Conservation (phyloP, 2,797 vertebrate species). For the Pagetopsis macropterus region DNA sequence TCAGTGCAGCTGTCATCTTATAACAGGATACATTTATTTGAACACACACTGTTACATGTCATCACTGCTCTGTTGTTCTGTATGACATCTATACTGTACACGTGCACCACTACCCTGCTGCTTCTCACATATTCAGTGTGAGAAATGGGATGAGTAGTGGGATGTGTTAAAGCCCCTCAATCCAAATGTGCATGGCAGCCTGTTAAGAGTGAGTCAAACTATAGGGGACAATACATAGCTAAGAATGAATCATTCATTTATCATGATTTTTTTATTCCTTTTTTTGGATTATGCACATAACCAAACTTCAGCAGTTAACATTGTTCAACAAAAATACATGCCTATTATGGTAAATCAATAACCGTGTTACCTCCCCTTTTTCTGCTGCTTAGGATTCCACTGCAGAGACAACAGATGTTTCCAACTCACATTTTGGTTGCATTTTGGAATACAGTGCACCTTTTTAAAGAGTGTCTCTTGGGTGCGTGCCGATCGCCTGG, state of each 20-base stretch:
- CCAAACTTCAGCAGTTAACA: background rate
- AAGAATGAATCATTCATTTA: background rate
- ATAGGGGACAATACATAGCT: background rate
- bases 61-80: slow-evolving; percentile 14
- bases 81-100: background rate
- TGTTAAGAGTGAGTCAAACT: background rate
- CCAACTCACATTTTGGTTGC: background rate
- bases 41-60: slow-evolving; percentile 45
- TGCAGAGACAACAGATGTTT: background rate
- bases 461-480: no score
- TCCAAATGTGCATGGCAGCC: slow-evolving; percentile 13
- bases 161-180: background rate
- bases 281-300: background rate
- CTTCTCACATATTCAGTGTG: background rate
- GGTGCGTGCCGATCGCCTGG: no score
- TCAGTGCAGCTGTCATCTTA: slow-evolving; percentile 49
- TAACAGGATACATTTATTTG: slow-evolving; percentile 41
- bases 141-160: background rate
- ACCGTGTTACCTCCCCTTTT: background rate
- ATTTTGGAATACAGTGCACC: background rate
- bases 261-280: background rate
- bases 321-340: background rate
- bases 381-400: background rate
- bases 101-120: background rate
- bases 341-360: slow-evolving; percentile 1